Evolutionary conservation across 2,888 invertebrate species (phyloP), one percentile per base, ranked within the genome.

Genomic region (Schrankia costaestrigalis): DNA sequence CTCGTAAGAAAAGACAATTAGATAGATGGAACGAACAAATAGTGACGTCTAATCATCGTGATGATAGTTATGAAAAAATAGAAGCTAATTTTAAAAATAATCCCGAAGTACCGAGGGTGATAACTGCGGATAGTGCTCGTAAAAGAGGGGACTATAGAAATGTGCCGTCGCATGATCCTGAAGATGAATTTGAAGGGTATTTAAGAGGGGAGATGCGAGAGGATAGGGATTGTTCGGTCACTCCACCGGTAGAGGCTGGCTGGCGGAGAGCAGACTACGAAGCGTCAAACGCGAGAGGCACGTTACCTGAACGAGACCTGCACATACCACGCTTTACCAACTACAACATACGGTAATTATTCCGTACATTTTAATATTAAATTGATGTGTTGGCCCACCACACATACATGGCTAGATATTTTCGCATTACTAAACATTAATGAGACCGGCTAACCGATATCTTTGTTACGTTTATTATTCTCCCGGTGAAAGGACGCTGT

Each of bases 41-140:
- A 64, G 87, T 87, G 55, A 81, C 79, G 8, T 66, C 77, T 17
- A 85, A 78, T 63, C 81, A 84, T 48, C 77, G 82, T 36, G 86
- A 85, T 46, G 93, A 93, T 60, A 93, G 91, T 75, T 94, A 94
- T 66, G 94, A 94, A 71, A 94, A 94, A 85, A 94, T 94, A 50
- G 94, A 94, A 70, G 90, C 93, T 87, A 92, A 91, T 71, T 90
- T 91, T 56, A 83, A 84, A 52, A 76, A 69, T 46, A 69, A 63
- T 62, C 71, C 76, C 19, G 81, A 84, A 56, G 66, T 76, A 46
- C 74, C 82, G 24, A 67, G 78, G 30, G 73, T 75, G 30, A 54
- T 74, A 49, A 54, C 76, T 30, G 46, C 71, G n/a, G 84, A 85
- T 26, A 78, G 54, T 56, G 67, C 66, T 46, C 78, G 86, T 33